Conservation (phyloP, 2,797 vertebrate genomes). For the Scolopax bukidnonensis region DNA sequence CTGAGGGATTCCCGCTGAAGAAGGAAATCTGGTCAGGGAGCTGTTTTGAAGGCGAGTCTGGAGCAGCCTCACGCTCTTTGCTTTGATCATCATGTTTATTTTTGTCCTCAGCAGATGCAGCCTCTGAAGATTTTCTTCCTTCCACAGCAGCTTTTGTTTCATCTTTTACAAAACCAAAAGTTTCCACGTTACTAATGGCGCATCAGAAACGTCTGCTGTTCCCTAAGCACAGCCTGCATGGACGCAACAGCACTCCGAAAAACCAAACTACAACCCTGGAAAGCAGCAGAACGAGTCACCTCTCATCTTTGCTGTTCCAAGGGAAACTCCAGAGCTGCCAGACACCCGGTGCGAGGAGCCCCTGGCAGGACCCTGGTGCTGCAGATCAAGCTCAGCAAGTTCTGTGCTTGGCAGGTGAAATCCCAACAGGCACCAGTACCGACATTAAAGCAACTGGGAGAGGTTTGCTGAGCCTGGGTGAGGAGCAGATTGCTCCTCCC, state of each 20-base stretch:
- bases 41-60: slow-evolving; percentile 93
- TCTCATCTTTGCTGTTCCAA: neutral
- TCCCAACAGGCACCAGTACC: rapidly evolving
- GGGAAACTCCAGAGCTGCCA: neutral
- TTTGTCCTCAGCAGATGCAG: slow-evolving; percentile 58
- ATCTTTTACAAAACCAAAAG: slow-evolving; percentile 70
- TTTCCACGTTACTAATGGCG: neutral
- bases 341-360: rapidly evolving
- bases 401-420: neutral
- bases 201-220: neutral
- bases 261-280: neutral
- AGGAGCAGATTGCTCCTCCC: neutral
- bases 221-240: neutral
- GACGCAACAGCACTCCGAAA: rapidly evolving
- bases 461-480: rapidly evolving
- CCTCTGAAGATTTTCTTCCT: slow-evolving; percentile 64
- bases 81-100: slow-evolving; percentile 58
- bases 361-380: neutral
- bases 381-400: neutral
- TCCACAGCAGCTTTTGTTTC: slow-evolving; percentile 58
- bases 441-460: neutral
- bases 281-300: neutral
- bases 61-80: slow-evolving; percentile 67
- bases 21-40: slow-evolving; percentile 97
- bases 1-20: slow-evolving; percentile 96